phyloP scores from a whole-genome alignment of 1,140 invertebrate species.

The Phymastichus coffea region DNA sequence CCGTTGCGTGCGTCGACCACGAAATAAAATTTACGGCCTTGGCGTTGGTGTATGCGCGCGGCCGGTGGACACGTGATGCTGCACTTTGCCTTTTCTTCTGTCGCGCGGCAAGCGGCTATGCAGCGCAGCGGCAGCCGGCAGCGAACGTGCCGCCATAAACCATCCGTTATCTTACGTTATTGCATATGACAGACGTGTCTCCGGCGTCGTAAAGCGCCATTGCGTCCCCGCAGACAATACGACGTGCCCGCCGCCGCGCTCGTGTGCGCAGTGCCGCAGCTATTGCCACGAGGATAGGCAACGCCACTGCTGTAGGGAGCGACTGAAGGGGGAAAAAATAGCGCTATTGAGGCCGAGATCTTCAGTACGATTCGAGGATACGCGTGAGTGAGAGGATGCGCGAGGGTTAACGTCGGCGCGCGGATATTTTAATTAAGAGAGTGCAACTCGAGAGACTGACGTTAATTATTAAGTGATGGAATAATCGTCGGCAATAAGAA shows the following conservation, averaged over 20 bases:
- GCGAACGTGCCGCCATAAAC: constrained; percentile 31
- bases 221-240: constrained; percentile 3
- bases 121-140: no score
- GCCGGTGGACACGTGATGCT: constrained; percentile 2
- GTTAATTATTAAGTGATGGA: not conserved
- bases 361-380: no score
- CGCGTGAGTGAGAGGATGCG: no score
- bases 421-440: no score
- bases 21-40: constrained; percentile 22
- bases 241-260: not conserved
- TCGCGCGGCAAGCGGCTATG: not conserved
- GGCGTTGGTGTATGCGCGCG: not conserved
- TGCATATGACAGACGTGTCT: constrained; percentile 36
- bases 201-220: constrained; percentile 20
- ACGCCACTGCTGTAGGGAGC: not conserved
- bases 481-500: not conserved
- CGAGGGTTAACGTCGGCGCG: no score
- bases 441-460: no score
- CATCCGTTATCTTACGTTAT: constrained; percentile 34
- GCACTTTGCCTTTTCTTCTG: not conserved
- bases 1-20: no score
- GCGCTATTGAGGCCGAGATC: not conserved
- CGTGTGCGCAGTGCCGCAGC: not conserved
- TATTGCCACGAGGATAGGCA: not conserved
- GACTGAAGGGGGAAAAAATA: not conserved